phyloP scores from a whole-genome alignment of 2,888 invertebrate genomes.

The Ormyrus thymus region DNA sequence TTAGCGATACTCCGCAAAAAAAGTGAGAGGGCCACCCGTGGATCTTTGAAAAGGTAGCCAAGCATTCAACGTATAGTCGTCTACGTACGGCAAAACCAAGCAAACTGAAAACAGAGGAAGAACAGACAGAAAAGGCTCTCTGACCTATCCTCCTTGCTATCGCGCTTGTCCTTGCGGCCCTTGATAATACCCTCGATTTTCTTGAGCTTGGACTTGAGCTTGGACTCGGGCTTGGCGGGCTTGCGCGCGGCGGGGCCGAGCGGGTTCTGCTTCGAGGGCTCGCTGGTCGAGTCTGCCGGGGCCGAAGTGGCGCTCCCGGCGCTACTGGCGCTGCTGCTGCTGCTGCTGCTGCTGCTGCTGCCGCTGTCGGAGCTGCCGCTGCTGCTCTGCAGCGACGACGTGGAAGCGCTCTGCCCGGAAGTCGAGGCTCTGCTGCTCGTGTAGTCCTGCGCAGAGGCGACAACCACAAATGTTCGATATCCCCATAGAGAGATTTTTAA shows the following conservation, averaged over 20 bases:
- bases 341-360: slow-evolving; percentile 26
- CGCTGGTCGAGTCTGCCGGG: slow-evolving; percentile 64
- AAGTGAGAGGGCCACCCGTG: too few species aligned
- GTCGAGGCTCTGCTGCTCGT: slow-evolving; percentile 70
- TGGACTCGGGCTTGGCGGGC: slow-evolving; percentile 59
- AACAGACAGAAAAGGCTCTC: slow-evolving; percentile 9
- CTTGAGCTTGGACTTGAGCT: slow-evolving; percentile 68
- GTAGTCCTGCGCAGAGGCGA: slow-evolving; percentile 66
- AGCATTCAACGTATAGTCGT: too few species aligned
- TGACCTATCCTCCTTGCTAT: slow-evolving; percentile 66
- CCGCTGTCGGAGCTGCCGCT: slow-evolving; percentile 18
- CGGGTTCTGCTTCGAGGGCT: slow-evolving; percentile 51
- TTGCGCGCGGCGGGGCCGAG: neutral
- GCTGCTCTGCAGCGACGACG: slow-evolving; percentile 20
- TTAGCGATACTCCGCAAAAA: too few species aligned
- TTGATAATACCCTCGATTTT: slow-evolving; percentile 64
- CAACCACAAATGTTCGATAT: slow-evolving; percentile 3
- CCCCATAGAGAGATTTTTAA: too few species aligned
- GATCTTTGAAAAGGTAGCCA: too few species aligned
- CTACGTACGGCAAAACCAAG: neutral
- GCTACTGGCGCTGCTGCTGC: slow-evolving; percentile 7
- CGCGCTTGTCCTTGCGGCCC: slow-evolving; percentile 68
- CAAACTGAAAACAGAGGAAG: neutral
- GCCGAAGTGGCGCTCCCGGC: slow-evolving; percentile 59
- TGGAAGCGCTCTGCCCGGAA: slow-evolving; percentile 60